A percentile compares a stretch with the other conserved stretches of the same genome.
These are phyloP conservation scores for Heterodera filipjevi DNA, from an alignment of 2,888 invertebrate genomes.

Conservation along the genomic window DNA sequence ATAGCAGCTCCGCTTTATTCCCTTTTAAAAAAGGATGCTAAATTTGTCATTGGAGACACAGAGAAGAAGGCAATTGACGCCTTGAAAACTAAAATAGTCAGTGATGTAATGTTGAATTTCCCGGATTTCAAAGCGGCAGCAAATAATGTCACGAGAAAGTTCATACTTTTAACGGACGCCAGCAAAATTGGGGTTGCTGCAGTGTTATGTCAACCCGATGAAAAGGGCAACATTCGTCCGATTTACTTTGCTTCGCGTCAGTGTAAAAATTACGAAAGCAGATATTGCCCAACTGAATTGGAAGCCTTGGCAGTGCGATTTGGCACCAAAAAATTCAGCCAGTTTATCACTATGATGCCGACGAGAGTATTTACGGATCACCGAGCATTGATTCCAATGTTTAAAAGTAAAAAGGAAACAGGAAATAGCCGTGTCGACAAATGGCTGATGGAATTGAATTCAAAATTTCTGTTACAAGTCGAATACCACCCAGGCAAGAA, in stretches of 20 bases:
- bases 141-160: constrained; percentile 32
- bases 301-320: constrained; percentile 43
- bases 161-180: constrained; percentile 46
- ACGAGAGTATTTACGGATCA: constrained; percentile 42
- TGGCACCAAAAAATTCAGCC: constrained; percentile 34
- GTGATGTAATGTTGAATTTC: constrained; percentile 38
- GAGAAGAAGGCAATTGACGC: constrained; percentile 40
- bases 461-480: constrained; percentile 15
- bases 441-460: constrained; percentile 16
- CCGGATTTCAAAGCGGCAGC: constrained; percentile 44
- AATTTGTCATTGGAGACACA: constrained; percentile 24
- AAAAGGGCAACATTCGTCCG: constrained; percentile 39
- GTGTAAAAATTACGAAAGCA: constrained; percentile 37
- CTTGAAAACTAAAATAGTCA: constrained; percentile 35
- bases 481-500: constrained; percentile 17
- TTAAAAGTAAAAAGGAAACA: constrained; percentile 33
- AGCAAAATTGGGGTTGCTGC: constrained; percentile 42
- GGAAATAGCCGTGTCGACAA: constrained; percentile 21
- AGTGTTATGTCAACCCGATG: too few relatives aligned
- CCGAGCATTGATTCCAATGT: constrained; percentile 33
- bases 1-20: too few relatives aligned
- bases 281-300: too few relatives aligned
- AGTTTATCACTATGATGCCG: constrained; percentile 33
- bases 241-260: constrained; percentile 41
- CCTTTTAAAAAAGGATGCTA: too few relatives aligned